Conservation (phyloP, 1,140 invertebrate genomes). For the Drosophila repletoides region DNA sequence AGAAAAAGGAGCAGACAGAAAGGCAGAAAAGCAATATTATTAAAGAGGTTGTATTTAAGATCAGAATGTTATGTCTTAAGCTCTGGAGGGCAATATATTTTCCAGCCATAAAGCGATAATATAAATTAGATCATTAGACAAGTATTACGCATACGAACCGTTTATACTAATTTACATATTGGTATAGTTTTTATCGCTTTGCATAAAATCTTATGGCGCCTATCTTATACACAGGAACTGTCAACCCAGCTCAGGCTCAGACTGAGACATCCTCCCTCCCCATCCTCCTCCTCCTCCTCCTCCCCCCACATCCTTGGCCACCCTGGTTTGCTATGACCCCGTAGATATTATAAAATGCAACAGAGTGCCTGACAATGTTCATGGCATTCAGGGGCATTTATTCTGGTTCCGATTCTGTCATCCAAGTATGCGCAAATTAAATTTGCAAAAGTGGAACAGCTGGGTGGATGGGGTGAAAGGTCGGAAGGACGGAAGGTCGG, state of each 20-base stretch:
- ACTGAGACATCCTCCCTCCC: too few species aligned
- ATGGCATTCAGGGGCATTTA: slow-evolving; percentile 27
- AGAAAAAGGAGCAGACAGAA: too few species aligned
- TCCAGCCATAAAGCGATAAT: too few species aligned
- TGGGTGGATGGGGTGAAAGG: too few species aligned
- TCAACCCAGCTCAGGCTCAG: neutral
- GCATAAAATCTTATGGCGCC: slow-evolving; percentile 44
- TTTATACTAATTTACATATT: slow-evolving; percentile 30
- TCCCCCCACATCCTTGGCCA: too few species aligned
- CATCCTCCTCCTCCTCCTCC: too few species aligned
- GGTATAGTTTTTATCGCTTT: slow-evolving; percentile 38
- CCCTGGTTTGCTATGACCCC: too few species aligned
- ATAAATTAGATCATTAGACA: too few species aligned
- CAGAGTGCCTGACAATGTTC: slow-evolving; percentile 40
- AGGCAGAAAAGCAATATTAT: too few species aligned
- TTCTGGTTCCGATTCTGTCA: slow-evolving; percentile 7
- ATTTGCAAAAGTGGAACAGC: slow-evolving; percentile 26
- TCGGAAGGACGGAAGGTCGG: neutral
- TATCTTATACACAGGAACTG: neutral
- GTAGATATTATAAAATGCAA: slow-evolving; percentile 46
- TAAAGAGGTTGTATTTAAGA: too few species aligned
- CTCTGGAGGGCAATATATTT: too few species aligned
- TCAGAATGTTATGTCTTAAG: too few species aligned
- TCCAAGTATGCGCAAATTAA: slow-evolving; percentile 54
- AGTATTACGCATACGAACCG: slow-evolving; percentile 40